Conservation (phyloP, 2,113 vertebrate genomes). For the Girardinichthys multiradiatus region DNA sequence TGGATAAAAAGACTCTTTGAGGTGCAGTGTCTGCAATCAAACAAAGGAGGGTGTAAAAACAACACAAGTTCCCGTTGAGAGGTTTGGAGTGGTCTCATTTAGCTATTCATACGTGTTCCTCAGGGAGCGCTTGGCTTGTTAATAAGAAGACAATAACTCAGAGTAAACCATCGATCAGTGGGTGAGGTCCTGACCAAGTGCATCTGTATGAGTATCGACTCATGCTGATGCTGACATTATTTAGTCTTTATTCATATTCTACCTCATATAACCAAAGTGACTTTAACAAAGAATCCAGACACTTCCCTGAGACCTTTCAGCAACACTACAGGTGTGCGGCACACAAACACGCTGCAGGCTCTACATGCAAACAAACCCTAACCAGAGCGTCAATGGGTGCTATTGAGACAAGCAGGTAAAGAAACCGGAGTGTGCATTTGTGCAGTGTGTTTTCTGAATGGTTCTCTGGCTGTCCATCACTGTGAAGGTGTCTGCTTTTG, state of each 20-base stretch:
- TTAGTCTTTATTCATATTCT: conserved; percentile 78
- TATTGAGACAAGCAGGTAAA: conserved; percentile 49
- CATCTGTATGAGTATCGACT: conserved; percentile 76
- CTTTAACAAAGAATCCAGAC: conserved; percentile 69
- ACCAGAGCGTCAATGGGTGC: conserved; percentile 48
- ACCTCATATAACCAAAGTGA: conserved; percentile 53
- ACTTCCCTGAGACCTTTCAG: conserved; percentile 69
- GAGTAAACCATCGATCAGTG: conserved; percentile 75
- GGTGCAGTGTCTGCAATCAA: conserved; percentile 58
- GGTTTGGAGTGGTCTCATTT: conserved; percentile 72
- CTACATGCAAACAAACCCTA: conserved; percentile 45
- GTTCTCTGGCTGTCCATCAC: conserved; percentile 49
- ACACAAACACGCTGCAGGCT: conserved; percentile 26
- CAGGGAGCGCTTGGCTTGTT: conserved; percentile 71
- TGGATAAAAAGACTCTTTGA: conserved; percentile 69
- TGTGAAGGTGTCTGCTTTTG: conserved; percentile 64
- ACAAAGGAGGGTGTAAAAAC: conserved; percentile 74
- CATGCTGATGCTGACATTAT: conserved; percentile 79
- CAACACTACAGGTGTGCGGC: conserved; percentile 66
- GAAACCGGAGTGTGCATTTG: conserved; percentile 23
- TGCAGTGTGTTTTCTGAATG: conserved; percentile 21
- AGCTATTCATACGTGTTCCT: conserved; percentile 73
- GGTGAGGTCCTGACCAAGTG: conserved; percentile 67
- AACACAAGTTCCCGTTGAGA: conserved; percentile 71
- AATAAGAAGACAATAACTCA: conserved; percentile 79